A percentile compares a stretch with the other conserved stretches of the same genome.
phyloP scores from a whole-genome alignment of 2,888 invertebrate species.

The Neria commutata region DNA sequence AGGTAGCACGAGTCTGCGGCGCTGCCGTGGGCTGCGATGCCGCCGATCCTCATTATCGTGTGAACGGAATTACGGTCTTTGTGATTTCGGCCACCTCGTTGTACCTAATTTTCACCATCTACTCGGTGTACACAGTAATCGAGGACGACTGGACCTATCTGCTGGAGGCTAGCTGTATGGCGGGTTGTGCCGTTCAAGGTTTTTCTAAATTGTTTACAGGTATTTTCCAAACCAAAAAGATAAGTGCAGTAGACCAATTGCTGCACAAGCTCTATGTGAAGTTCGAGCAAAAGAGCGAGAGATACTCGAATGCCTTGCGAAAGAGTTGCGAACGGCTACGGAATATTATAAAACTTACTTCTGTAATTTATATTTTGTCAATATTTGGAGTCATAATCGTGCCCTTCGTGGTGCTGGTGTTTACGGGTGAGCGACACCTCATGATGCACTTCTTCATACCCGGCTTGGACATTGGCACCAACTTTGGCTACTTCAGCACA shows the following conservation, averaged over 20 bases:
- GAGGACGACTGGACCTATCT: conserved; percentile 32
- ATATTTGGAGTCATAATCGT: neutral
- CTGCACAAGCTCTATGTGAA: conserved; percentile 20
- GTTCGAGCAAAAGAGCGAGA: neutral
- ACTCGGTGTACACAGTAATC: conserved; percentile 25
- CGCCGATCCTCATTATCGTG: conserved; percentile 30
- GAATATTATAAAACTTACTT: neutral
- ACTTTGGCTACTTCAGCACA: neutral
- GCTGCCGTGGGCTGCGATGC: conserved; percentile 35
- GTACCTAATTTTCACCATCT: conserved; percentile 27
- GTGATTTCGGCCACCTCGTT: conserved; percentile 4
- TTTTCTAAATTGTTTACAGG: conserved; percentile 27
- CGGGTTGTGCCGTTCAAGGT: conserved; percentile 37
- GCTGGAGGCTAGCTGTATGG: conserved; percentile 34
- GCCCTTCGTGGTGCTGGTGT: neutral
- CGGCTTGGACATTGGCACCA: neutral
- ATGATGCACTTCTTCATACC: neutral
- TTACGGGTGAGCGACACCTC: neutral
- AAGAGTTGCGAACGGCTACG: neutral
- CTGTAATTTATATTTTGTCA: neutral
- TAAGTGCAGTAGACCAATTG: neutral
- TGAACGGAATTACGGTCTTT: conserved; percentile 16
- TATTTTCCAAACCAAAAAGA: neutral
- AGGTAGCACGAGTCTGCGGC: too few relatives aligned
- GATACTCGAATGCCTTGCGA: neutral